Evolutionary conservation across 1,140 invertebrate species (phyloP), one percentile per base, ranked within the genome.

Genomic region (Drosophila lacteicornis): DNA sequence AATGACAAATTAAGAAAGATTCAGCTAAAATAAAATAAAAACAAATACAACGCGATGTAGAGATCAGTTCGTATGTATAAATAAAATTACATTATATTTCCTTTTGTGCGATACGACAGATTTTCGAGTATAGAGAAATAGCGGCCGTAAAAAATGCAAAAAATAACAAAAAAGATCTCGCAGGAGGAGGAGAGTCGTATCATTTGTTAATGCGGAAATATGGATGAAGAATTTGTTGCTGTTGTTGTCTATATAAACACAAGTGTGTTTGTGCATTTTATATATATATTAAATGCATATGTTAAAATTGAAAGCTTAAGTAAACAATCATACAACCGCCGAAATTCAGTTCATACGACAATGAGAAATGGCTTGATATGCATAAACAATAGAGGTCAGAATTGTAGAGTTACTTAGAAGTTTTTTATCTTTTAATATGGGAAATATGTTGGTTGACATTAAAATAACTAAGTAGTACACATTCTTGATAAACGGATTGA

Each of bases 201-300:
- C 79, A 75, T 80, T 80, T 80, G 66, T 87, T 87, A 75, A 87
- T 90, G 84, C 84, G 84, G 84, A 88, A 88, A 88, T 90, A 88
- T 88, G 78, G 85, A 67, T 61, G 81, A 84, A 81, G 75, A 74
- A 87, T 80, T 86, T 67, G 61, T 75, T 62, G 58, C 47, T 75
- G 49, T 22, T 57, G 65, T 45, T 71, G 65, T 74, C 50, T 66
- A 58, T 62, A 69, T 57, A 42, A 60, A 30, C 33, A 47, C 27
- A 43, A 19, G 49, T 40, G 38, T 19, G n/a, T 45, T 67, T 62
- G 56, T 78, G 25, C 70, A 38, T 77, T 56, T 49, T 40, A 45
- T 58, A 30, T 33, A 30, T 33, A 46, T 66, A 75, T 59, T 43
- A 55, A 67, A 56, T 68, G 71, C 53, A 76, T 60, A 77, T 86